phyloP scores from a whole-genome alignment of 2,888 invertebrate species.

The Dynastes grantii region DNA sequence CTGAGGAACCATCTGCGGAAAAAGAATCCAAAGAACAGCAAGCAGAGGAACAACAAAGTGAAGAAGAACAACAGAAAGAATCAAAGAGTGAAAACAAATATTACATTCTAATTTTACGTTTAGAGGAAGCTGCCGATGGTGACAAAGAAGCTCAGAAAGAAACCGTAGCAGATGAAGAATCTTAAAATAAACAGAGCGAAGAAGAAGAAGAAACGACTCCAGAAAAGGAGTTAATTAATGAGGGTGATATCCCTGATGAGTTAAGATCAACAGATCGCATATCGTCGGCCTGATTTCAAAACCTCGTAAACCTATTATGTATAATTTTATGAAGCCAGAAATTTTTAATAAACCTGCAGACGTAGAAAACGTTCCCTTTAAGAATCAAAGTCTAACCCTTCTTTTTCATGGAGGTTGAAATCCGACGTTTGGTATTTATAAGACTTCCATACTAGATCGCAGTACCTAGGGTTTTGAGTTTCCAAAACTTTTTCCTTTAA shows the following conservation, averaged over 20 bases:
- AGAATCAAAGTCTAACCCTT: too few species aligned
- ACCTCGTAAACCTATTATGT: too few species aligned
- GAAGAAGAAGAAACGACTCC: slow-evolving; percentile 71
- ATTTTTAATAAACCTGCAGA: too few species aligned
- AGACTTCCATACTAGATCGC: too few species aligned
- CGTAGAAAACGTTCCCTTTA: too few species aligned
- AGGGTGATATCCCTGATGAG: slow-evolving; percentile 83
- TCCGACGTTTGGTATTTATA: too few species aligned
- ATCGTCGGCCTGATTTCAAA: too few species aligned
- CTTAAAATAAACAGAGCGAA: slow-evolving; percentile 61
- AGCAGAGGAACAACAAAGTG: slow-evolving; percentile 49
- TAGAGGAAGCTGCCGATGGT: slow-evolving; percentile 52
- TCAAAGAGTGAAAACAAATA: slow-evolving; percentile 53
- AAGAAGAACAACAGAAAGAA: slow-evolving; percentile 53
- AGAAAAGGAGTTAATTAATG: slow-evolving; percentile 76
- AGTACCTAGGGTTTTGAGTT: too few species aligned
- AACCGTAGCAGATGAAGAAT: slow-evolving; percentile 62
- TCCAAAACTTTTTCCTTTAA: too few species aligned
- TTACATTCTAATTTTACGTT: slow-evolving; percentile 23
- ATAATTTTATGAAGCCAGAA: too few species aligned
- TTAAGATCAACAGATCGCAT: slow-evolving; percentile 83
- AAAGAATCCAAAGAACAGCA: slow-evolving; percentile 46
- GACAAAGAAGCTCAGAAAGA: slow-evolving; percentile 69
- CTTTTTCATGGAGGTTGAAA: too few species aligned
- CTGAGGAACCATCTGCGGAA: slow-evolving; percentile 51